A percentile compares a stretch with the other conserved stretches of the same genome.
Conservation (phyloP, 2,888 invertebrate species). For the Hydriomena furcata region DNA sequence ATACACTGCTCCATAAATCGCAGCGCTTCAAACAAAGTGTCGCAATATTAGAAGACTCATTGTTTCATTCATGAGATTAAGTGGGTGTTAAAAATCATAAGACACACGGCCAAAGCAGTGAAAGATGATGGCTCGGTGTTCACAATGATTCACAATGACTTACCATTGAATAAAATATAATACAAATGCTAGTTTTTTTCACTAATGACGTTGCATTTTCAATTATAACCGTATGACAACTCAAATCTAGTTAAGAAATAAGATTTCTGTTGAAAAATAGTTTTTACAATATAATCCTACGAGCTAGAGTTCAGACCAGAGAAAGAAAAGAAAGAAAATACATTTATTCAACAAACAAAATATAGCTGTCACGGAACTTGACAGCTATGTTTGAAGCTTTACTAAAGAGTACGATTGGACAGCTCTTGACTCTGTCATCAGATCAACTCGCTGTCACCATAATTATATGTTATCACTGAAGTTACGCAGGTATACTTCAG, state of each 20-base stretch:
- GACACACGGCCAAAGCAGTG: conserved; percentile 67
- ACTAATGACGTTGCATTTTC: neutral
- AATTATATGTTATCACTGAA: no score
- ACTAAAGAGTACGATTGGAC: no score
- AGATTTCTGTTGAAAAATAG: no score
- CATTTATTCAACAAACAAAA: no score
- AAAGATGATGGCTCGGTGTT: conserved; percentile 72
- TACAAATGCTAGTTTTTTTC: neutral
- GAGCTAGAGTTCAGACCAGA: no score
- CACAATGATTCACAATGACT: conserved; percentile 75
- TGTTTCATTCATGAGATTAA: conserved; percentile 69
- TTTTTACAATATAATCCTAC: no score
- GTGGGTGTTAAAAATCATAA: conserved; percentile 82
- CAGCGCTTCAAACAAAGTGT: conserved; percentile 44
- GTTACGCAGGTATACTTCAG: no score
- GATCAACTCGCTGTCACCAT: no score
- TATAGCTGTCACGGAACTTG: no score
- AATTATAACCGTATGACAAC: neutral
- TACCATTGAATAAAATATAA: conserved; percentile 35
- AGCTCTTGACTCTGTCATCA: no score
- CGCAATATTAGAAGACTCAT: conserved; percentile 58
- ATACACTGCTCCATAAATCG: conserved; percentile 22
- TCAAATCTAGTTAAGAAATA: neutral
- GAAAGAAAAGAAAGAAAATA: no score
- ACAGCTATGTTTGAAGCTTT: no score